Percentiles rank a stretch among this genome's conserved stretches.
Conservation (phyloP, 2,797 vertebrate genomes). For the Esox masquinongy region DNA sequence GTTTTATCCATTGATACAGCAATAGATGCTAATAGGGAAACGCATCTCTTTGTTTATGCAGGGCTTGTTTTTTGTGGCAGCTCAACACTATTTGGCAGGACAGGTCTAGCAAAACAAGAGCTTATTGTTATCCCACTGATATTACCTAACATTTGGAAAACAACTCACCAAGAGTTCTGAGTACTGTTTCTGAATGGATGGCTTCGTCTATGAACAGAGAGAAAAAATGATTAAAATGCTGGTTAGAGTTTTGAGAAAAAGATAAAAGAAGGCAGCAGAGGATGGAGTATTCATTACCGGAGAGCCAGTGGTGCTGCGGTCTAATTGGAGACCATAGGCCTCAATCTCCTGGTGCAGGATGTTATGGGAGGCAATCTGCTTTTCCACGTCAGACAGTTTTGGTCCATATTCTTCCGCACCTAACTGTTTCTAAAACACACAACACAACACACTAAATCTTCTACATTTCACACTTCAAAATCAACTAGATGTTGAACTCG, state of each 20-base stretch:
- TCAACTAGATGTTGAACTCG: not conserved
- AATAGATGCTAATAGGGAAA: too few species aligned
- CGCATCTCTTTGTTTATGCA: too few species aligned
- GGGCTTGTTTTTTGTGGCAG: too few species aligned
- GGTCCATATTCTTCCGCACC: conserved; percentile 73
- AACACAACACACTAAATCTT: not conserved
- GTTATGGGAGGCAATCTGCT: conserved; percentile 90
- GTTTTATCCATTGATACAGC: too few species aligned
- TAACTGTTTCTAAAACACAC: conserved; percentile 65
- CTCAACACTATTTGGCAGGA: too few species aligned
- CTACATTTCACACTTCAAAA: not conserved
- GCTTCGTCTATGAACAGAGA: conserved; percentile 66
- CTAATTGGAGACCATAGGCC: conserved; percentile 81
- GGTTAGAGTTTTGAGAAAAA: not conserved
- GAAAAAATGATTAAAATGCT: not conserved
- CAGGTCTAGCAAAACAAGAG: too few species aligned
- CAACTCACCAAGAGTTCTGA: conserved; percentile 81
- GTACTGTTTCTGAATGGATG: conserved; percentile 79
- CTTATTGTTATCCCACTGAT: not conserved
- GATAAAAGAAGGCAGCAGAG: not conserved
- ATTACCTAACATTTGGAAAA: not conserved
- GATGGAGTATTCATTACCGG: conserved; percentile 43
- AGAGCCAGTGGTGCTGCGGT: conserved; percentile 44
- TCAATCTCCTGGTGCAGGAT: conserved; percentile 90
- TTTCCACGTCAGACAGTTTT: conserved; percentile 82